Conservation (phyloP, 2,113 vertebrate species). For the Callospermophilus lateralis region DNA sequence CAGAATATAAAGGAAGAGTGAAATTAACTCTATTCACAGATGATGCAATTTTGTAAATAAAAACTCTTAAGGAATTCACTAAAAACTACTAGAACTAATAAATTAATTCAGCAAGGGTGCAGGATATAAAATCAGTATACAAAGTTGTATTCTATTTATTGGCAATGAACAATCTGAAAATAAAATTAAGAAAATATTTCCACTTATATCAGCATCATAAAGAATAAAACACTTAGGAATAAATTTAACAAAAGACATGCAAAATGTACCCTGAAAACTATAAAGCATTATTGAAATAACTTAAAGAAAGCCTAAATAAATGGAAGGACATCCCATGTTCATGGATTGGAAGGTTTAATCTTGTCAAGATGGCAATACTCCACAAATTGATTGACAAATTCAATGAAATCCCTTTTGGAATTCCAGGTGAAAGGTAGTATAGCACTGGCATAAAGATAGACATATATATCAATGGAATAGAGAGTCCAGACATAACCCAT, state of each 20-base stretch:
- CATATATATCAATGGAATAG: neutral
- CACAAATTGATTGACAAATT: neutral
- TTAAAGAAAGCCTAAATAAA: no score
- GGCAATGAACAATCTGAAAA: no score
- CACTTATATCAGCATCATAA: no score
- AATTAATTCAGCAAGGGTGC: neutral
- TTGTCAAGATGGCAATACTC: no score
- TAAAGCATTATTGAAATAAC: neutral
- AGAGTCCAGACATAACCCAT: neutral
- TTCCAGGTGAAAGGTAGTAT: neutral
- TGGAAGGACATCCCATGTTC: no score
- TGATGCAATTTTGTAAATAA: neutral
- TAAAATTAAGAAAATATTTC: no score
- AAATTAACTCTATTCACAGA: neutral
- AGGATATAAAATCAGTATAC: neutral
- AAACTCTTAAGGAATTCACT: slow-evolving; percentile 28
- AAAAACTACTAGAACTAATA: neutral
- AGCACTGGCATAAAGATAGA: neutral
- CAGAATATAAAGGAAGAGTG: neutral
- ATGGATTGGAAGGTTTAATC: no score
- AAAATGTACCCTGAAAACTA: no score
- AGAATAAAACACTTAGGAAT: no score
- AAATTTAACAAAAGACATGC: no score
- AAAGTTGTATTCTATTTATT: neutral
- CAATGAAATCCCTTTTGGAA: neutral